A percentile compares a stretch with the other conserved stretches of the same genome.
Evolutionary conservation across 2,888 invertebrate species (phyloP).

Genomic region (Lepidocyrtoides sp.): DNA sequence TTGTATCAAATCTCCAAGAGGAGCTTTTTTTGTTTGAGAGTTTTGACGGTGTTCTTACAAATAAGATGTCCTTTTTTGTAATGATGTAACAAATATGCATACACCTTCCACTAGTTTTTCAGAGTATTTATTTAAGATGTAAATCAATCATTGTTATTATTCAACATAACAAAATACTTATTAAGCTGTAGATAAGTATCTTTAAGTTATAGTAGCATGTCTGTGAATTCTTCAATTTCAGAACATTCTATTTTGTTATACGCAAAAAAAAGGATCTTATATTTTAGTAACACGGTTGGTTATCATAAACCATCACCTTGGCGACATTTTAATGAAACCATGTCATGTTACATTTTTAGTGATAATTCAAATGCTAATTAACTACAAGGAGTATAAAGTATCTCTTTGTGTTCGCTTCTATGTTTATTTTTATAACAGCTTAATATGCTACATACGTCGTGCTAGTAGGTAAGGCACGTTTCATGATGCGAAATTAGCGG

Average conservation of each 20-base stretch:
- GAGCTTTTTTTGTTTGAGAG: too few species aligned
- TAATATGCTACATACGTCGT: background rate
- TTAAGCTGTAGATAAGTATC: background rate
- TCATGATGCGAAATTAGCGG: background rate
- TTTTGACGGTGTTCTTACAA: too few species aligned
- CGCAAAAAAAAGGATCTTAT: background rate
- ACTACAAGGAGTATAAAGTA: background rate
- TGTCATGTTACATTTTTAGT: background rate
- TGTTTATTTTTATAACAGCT: background rate
- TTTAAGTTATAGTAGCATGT: background rate
- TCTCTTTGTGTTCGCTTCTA: background rate
- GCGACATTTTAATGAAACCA: background rate
- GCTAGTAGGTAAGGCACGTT: background rate
- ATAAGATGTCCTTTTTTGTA: too few species aligned
- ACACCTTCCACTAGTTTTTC: too few species aligned
- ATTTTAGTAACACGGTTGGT: background rate
- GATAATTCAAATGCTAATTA: background rate
- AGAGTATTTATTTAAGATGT: too few species aligned
- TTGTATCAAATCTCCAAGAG: too few species aligned
- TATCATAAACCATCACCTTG: too few species aligned
- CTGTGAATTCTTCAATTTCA: too few species aligned
- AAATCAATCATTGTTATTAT: background rate
- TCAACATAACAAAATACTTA: background rate
- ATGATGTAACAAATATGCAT: too few species aligned
- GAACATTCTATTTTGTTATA: conserved; percentile 40